Evolutionary conservation across 2,888 invertebrate species (phyloP).

Genomic region (Pristionchus japonicus): DNA sequence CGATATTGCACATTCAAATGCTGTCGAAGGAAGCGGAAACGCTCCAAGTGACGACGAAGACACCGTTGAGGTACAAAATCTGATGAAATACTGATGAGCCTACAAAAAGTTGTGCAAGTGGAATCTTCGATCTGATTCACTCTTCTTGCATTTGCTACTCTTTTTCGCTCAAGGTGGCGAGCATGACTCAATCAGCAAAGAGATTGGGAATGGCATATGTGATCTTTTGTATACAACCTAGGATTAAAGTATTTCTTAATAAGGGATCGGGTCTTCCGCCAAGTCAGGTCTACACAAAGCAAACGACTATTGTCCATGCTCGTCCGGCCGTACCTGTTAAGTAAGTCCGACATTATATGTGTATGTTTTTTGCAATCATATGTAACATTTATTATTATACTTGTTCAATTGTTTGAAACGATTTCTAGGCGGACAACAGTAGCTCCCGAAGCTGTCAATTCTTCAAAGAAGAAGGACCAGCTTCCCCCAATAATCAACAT

Average conservation of each 20-base stretch:
- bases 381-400: too few species aligned
- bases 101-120: neutral
- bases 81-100: neutral
- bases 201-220: too few species aligned
- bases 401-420: neutral
- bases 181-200: neutral
- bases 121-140: neutral
- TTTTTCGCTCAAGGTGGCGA: neutral
- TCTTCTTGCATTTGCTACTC: neutral
- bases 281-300: slow-evolving; percentile 28
- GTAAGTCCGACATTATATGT: too few species aligned
- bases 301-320: neutral
- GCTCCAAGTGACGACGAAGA: slow-evolving; percentile 23
- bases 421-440: neutral
- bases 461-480: neutral
- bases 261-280: slow-evolving; percentile 34
- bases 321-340: neutral
- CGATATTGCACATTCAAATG: neutral
- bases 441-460: neutral
- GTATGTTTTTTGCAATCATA: too few species aligned
- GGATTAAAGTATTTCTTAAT: neutral
- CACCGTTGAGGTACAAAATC: neutral
- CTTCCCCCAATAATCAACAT: neutral
- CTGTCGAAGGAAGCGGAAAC: slow-evolving; percentile 8
- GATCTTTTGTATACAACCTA: too few species aligned